Evolutionary conservation across 92 coral and sea anemone genomes (phyloP), one percentile per base, ranked within the genome.

Genomic region (Actinernus sp.): DNA sequence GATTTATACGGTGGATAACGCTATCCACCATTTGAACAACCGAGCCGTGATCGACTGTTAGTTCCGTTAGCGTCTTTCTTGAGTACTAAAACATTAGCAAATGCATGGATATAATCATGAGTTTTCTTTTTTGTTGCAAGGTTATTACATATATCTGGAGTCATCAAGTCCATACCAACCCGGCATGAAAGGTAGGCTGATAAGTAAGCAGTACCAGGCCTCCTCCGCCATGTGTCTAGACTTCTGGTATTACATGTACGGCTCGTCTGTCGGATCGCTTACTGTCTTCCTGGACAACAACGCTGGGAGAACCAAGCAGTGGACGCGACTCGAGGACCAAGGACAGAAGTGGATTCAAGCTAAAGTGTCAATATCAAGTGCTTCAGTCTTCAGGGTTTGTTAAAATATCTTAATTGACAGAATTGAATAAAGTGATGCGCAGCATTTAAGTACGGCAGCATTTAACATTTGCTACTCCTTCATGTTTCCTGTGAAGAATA

Each of bases 181-280:
- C 45, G 66, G 36, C 26, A 55, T 55, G 65, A 70, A 30, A 66
- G 78, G 55, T 24, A 70, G 78, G 66, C 26, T 70, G 20, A 23
- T 70, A 43, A 70, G 78, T 57, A 70, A 46, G 21, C 51, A 70
- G 66, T 70, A 55, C 78, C 32, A 43, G 27, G 56, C 67, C 6
- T 70, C 78, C n/a, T 55, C 65, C 20, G 29, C 23, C 28, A 70
- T 70, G 78, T 70, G 78, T 20, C 58, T 70, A 26, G 78, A 70
- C 23, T 70, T 70, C 57, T 70, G 78, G 78, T 70, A 70, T 25
- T 55, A 36, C 66, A 70, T 70, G 78, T 45, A 56, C 36, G 78
- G 78, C 20, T 1, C 23, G 3, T 46, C 66, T 0, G 66, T 57
- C 30, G 78, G 58, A 11, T 20, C 56, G 19, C 51, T 70, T 43